Evolutionary conservation across 2,888 invertebrate species (phyloP).

Genomic region (Ormyrus labotus): DNA sequence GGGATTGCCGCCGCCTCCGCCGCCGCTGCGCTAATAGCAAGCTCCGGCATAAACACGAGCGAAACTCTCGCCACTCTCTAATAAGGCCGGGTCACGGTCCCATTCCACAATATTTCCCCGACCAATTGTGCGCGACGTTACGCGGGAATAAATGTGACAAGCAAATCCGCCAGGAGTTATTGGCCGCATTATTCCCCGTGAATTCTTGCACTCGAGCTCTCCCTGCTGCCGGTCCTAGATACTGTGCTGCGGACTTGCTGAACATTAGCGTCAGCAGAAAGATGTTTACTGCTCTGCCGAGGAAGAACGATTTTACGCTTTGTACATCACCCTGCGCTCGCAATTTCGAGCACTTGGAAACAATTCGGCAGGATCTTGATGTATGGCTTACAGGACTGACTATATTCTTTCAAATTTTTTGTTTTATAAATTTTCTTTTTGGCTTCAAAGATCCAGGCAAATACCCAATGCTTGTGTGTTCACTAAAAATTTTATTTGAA

Average conservation of each 20-base stretch:
- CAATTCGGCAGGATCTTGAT: no score
- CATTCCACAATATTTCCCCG: constrained; percentile 65
- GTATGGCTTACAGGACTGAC: no score
- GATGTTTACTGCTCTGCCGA: constrained; percentile 42
- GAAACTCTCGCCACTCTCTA: constrained; percentile 58
- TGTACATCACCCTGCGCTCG: neutral
- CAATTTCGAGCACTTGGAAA: neutral
- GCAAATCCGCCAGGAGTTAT: constrained; percentile 66
- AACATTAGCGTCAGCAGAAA: constrained; percentile 55
- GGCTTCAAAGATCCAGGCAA: neutral
- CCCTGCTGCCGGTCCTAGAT: constrained; percentile 8
- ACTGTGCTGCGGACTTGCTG: constrained; percentile 10
- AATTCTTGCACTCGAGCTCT: constrained; percentile 54
- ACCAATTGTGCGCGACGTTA: constrained; percentile 66
- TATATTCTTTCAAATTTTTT: neutral
- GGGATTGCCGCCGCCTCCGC: constrained; percentile 48
- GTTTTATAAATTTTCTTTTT: neutral
- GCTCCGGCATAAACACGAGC: neutral
- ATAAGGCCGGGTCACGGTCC: constrained; percentile 67
- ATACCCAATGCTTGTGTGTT: neutral
- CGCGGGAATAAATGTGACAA: constrained; percentile 65
- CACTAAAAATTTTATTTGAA: neutral
- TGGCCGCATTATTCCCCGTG: constrained; percentile 62
- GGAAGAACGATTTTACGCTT: neutral
- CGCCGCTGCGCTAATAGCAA: constrained; percentile 46